Evolutionary conservation across 2,113 vertebrate species (phyloP).

Genomic region (Loxodonta africana): DNA sequence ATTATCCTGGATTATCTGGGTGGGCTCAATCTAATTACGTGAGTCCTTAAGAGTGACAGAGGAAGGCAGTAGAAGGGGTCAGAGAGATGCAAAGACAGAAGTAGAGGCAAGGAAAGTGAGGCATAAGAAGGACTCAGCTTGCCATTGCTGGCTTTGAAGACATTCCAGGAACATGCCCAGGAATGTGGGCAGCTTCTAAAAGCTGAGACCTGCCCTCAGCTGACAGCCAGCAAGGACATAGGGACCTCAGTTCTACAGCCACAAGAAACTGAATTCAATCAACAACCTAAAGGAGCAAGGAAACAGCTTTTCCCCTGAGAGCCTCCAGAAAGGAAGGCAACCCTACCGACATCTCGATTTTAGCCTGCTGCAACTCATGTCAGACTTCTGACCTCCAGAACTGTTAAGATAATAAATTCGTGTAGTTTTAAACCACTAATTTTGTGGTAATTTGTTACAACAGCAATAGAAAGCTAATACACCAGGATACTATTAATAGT

Average conservation of each 20-base stretch:
- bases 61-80: not conserved
- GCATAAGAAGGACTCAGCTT: too few relatives aligned
- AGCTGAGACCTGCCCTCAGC: too few relatives aligned
- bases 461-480: constrained; percentile 26
- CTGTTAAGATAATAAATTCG: not conserved
- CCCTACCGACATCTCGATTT: not conserved
- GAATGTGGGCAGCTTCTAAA: too few relatives aligned
- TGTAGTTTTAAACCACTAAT: constrained; percentile 16
- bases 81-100: not conserved
- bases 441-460: constrained; percentile 38
- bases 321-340: too few relatives aligned
- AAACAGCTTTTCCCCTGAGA: not conserved
- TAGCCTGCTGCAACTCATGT: not conserved
- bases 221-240: too few relatives aligned
- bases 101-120: not conserved
- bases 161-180: too few relatives aligned
- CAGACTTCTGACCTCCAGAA: constrained; percentile 10
- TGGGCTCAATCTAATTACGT: not conserved
- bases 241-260: too few relatives aligned
- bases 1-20: not conserved
- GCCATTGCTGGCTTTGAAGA: constrained; percentile 20
- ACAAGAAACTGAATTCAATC: not conserved
- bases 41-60: not conserved
- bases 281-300: not conserved
- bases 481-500: constrained; percentile 2